Evolutionary conservation across 2,888 invertebrate species (phyloP), one percentile per base, ranked within the genome.

Genomic region (Ceraclea dissimilis): DNA sequence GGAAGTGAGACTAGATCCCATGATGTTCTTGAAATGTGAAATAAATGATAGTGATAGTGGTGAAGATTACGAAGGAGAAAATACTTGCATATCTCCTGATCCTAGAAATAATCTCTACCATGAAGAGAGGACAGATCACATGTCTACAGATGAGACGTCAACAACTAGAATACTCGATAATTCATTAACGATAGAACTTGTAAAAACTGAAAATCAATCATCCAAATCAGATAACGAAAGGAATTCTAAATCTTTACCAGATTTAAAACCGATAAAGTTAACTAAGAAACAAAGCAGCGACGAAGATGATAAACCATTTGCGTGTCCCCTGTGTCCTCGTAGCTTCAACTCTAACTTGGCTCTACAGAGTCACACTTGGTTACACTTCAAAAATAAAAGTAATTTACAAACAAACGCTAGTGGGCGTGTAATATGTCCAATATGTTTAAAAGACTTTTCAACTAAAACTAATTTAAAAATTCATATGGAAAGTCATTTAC

Each of bases 1-100:
- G 78, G 85, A 86, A 73, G 80, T 86, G 1, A 79, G 78, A 66
- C 79, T 86, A 1, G 86, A 86, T 67, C 85, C 86, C 2, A 84
- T 85, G 83, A 71, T 84, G 67, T 81, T 85, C 63, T 68, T 85
- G 48, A 81, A 84, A 64, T 82, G 71, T 52, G 70, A 79, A 62
- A 71, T 78, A 59, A 80, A 80, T 60, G 74, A 71, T 46, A 61
- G 64, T 64, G 67, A 60, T 16, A 34, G 64, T 60, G 61, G 60
- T 53, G 49, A 56, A 61, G 52, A 63, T 60, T 19, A 62, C 58
- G 17, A 65, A 65, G 21, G 6, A 2, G 51, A 22, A 44, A 31
- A 39, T 22, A 54, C 54, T 22, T 31, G 52, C 26, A 44, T 49
- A 22, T 22, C 52, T 26, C 33, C 54, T n/a, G 44, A 51, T 47